phyloP scores from a whole-genome alignment of 2,113 vertebrate species.

The Tragelaphus scriptus region DNA sequence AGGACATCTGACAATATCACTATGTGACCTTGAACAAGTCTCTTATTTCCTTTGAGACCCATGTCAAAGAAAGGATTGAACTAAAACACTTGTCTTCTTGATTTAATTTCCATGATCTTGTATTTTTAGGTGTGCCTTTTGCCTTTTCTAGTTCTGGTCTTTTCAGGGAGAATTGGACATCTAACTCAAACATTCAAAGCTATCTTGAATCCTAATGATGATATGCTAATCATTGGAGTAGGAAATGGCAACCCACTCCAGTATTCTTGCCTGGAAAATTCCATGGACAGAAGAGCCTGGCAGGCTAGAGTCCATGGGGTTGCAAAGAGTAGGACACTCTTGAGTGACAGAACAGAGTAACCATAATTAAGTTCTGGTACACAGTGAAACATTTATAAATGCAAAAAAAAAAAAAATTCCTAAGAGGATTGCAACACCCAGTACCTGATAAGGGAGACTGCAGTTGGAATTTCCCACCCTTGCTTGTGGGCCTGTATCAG shows the following conservation, averaged over 20 bases:
- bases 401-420: neutral
- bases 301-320: rapidly evolving
- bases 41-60: neutral
- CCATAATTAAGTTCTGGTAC: neutral
- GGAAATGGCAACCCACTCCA: neutral
- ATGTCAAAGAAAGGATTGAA: neutral
- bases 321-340: neutral
- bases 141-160: neutral
- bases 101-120: neutral
- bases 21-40: neutral
- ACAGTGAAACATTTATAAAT: neutral
- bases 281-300: neutral
- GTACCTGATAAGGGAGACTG: neutral
- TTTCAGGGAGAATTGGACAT: neutral
- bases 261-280: neutral
- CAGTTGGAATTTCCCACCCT: neutral
- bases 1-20: neutral
- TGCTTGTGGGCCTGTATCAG: neutral
- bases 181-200: neutral
- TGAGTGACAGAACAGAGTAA: neutral
- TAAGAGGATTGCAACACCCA: neutral
- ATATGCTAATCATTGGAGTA: neutral
- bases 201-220: neutral
- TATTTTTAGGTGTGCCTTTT: neutral
- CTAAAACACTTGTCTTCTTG: neutral